Percentiles rank a stretch among this genome's conserved stretches.
Evolutionary conservation across 2,113 vertebrate genomes (phyloP).

Genomic region (Gopherus evgoodei): DNA sequence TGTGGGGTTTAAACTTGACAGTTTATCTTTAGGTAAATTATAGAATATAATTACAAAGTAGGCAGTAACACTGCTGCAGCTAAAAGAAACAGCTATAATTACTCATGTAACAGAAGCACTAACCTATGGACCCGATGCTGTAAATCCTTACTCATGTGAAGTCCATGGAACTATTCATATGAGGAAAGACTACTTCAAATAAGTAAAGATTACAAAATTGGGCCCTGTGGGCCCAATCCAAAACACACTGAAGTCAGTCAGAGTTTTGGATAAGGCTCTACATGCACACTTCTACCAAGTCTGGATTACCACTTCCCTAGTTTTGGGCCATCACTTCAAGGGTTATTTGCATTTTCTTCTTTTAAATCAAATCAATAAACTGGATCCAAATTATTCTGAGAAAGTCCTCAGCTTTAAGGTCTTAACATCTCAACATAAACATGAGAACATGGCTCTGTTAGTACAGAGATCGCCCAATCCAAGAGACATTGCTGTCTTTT

Average conservation of each 20-base stretch:
- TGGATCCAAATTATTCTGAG: constrained; percentile 58
- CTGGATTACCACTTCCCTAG: not conserved
- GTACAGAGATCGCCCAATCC: not conserved
- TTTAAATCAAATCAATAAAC: constrained; percentile 30
- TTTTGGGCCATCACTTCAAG: not conserved
- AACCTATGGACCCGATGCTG: not conserved
- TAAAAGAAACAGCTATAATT: constrained; percentile 28
- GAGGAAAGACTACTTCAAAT: not conserved
- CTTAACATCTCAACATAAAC: not conserved
- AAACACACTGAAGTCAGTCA: not conserved
- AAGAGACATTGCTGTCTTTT: constrained; percentile 13
- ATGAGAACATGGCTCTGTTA: constrained; percentile 20
- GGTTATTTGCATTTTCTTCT: constrained; percentile 8
- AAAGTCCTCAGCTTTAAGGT: constrained; percentile 37
- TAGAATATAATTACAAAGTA: constrained; percentile 9
- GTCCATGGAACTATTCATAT: accelerated
- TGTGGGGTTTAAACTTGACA: not conserved
- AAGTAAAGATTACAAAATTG: constrained; percentile 10
- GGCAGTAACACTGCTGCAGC: not conserved
- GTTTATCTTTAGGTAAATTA: constrained; percentile 41
- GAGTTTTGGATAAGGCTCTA: not conserved
- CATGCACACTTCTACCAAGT: accelerated
- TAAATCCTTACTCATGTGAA: not conserved
- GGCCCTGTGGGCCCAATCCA: not conserved
- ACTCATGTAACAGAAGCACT: not conserved